These are phyloP conservation scores for Sinocyclocheilus grahami DNA, from an alignment of 2,113 vertebrate genomes.

Conservation along the genomic window DNA sequence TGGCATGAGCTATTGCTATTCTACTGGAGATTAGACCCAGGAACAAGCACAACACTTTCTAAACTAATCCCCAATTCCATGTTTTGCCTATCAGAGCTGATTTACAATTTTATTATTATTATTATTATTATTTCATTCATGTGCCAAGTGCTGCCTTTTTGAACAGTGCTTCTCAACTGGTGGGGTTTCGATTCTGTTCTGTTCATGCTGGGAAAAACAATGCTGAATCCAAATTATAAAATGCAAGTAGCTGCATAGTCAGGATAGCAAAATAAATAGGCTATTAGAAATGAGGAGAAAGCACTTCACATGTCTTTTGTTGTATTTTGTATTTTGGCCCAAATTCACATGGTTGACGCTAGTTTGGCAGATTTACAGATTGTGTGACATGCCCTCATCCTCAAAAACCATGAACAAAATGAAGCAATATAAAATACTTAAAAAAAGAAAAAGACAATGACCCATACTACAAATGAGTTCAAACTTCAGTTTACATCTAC, in stretches of 20 bases:
- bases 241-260: neutral
- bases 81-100: neutral
- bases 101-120: neutral
- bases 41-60: neutral
- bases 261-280: neutral
- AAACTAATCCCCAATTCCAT: neutral
- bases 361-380: neutral
- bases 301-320: neutral
- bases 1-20: conserved; percentile 29
- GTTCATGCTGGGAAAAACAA: neutral
- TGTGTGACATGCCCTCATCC: neutral
- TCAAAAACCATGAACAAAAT: neutral
- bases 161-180: conserved; percentile 2
- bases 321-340: neutral
- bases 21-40: conserved; percentile 14
- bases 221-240: neutral
- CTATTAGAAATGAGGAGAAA: neutral
- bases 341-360: neutral
- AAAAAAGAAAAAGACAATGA: neutral
- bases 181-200: neutral
- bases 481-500: no score
- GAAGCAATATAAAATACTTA: neutral
- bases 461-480: no score
- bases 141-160: neutral
- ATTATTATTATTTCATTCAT: neutral